These are phyloP conservation scores for Panthera tigris DNA, from an alignment of 2,113 vertebrate species.

Conservation along the genomic window DNA sequence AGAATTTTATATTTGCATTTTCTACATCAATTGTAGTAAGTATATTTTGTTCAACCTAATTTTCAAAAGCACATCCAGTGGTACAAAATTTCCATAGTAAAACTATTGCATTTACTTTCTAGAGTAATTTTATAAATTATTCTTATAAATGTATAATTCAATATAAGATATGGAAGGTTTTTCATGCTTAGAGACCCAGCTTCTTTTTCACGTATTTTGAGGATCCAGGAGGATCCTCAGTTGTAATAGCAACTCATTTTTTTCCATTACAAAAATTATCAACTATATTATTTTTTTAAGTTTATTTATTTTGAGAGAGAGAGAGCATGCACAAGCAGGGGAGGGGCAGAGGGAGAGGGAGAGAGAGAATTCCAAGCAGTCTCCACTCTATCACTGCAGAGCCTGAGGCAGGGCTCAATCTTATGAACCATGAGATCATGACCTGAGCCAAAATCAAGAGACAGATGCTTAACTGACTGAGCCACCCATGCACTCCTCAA, in stretches of 20 bases:
- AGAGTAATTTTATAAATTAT: neutral
- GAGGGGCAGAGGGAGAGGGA: too few relatives aligned
- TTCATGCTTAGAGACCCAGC: neutral
- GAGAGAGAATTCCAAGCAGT: too few relatives aligned
- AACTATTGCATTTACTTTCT: neutral
- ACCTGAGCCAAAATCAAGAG: too few relatives aligned
- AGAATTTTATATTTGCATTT: neutral
- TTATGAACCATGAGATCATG: too few relatives aligned
- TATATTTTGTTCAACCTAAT: neutral
- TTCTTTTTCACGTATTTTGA: neutral
- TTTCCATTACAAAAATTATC: neutral
- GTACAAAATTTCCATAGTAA: neutral
- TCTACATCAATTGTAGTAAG: neutral
- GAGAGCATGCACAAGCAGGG: too few relatives aligned
- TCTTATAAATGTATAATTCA: neutral
- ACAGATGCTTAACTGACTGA: too few relatives aligned
- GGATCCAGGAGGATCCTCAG: neutral
- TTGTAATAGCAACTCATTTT: neutral
- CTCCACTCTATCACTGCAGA: too few relatives aligned
- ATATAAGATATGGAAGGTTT: neutral
- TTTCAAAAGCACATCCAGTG: conserved; percentile 17
- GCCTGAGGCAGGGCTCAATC: too few relatives aligned
- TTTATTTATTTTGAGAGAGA: too few relatives aligned
- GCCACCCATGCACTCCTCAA: too few relatives aligned
- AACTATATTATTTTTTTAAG: neutral